phyloP scores from a whole-genome alignment of 2,888 invertebrate genomes.

The Drosophila formosana region DNA sequence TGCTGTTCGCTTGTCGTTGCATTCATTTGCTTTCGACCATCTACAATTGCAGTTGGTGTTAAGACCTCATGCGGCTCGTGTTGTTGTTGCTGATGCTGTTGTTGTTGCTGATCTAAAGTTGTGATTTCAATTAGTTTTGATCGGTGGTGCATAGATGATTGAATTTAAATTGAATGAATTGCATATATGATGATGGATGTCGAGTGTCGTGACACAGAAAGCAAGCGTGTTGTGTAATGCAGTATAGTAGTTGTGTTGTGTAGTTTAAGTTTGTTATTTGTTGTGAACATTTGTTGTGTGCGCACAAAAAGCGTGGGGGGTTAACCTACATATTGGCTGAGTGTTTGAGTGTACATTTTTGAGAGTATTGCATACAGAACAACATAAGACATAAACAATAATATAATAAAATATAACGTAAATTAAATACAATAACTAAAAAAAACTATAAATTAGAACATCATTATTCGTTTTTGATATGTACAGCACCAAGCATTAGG shows the following conservation, averaged over 20 bases:
- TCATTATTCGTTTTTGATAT: background rate
- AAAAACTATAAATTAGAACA: background rate
- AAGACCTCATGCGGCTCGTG: slow-evolving; percentile 61
- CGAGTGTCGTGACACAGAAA: slow-evolving; percentile 20
- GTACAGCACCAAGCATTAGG: slow-evolving; percentile 12
- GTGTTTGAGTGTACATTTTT: slow-evolving; percentile 69
- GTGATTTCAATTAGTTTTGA: slow-evolving; percentile 63
- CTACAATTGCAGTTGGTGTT: slow-evolving; percentile 58
- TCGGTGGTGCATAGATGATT: slow-evolving; percentile 53
- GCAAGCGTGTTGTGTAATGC: slow-evolving; percentile 22
- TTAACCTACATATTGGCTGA: slow-evolving; percentile 54
- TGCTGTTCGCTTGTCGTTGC: slow-evolving; percentile 75
- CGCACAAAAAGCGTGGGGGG: slow-evolving; percentile 8
- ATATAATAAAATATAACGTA: slow-evolving; percentile 16
- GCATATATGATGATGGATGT: slow-evolving; percentile 13
- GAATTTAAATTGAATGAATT: slow-evolving; percentile 27
- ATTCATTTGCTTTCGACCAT: slow-evolving; percentile 64
- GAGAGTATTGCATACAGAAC: slow-evolving; percentile 5
- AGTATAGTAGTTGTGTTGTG: slow-evolving; percentile 5
- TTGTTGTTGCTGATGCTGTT: slow-evolving; percentile 19
- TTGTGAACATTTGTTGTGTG: slow-evolving; percentile 4
- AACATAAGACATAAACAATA: slow-evolving; percentile 25
- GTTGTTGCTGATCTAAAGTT: slow-evolving; percentile 70
- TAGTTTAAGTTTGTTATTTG: slow-evolving; percentile 15
- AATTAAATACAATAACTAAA: slow-evolving; percentile 12